These are phyloP conservation scores for Alosa alosa DNA, from an alignment of 2,113 vertebrate species.

Conservation along the genomic window DNA sequence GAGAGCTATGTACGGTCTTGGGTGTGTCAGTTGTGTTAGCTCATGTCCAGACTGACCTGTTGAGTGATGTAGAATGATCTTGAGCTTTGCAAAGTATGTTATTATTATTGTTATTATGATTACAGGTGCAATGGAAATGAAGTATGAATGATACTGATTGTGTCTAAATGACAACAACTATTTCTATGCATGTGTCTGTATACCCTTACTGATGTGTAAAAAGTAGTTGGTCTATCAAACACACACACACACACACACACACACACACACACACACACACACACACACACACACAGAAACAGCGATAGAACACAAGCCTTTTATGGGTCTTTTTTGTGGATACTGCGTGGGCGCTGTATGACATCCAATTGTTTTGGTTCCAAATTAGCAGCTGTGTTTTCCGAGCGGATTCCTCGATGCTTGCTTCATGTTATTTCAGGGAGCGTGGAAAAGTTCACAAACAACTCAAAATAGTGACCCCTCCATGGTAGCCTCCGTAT, in stretches of 20 bases:
- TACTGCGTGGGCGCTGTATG: background rate
- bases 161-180: background rate
- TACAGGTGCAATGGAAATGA: background rate
- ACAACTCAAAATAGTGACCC: conserved; percentile 16
- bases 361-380: conserved; percentile 18
- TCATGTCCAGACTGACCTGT: background rate
- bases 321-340: conserved; percentile 13
- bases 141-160: background rate
- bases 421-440: conserved; percentile 18
- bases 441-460: conserved; percentile 19
- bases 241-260: background rate
- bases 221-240: background rate
- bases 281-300: background rate
- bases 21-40: background rate
- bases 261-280: background rate
- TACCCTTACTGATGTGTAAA: background rate
- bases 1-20: background rate
- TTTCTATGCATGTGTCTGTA: background rate
- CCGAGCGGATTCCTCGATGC: background rate
- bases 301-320: conserved; percentile 8
- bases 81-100: background rate
- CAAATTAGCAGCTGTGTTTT: conserved; percentile 18
- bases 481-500: background rate
- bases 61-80: background rate
- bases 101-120: background rate